Evolutionary conservation across 1,140 invertebrate species (phyloP), one percentile per base, ranked within the genome.

Genomic region (Ceratina calcarata): DNA sequence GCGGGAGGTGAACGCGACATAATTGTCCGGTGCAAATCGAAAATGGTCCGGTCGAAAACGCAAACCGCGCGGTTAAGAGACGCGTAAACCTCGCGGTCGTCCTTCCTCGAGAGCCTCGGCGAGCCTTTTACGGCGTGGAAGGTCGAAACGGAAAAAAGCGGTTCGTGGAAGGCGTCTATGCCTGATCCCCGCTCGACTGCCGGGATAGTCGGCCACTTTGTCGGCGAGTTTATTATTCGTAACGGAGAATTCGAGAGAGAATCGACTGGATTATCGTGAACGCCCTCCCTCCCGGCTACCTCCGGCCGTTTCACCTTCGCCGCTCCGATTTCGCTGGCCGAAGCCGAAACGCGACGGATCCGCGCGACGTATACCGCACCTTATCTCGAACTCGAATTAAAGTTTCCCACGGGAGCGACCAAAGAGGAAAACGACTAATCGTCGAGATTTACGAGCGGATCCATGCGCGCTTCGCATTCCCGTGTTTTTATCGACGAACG

Each of bases 171-270:
- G 78, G 78, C 78, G 78, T 67, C 78, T 79, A 79, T 74, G 62
- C 55, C 27, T 61, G 61, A 74, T 79, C 71, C 78, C 27, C 53
- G 69, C 37, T 22, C 70, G 32, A 51, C 62, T 71, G 77, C 61
- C 60, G 49, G 57, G 55, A 70, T 60, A 69, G 77, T 57, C 78
- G 70, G 78, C 78, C 71, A 74, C 78, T 79, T 79, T 79, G 78
- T 79, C 78, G 78, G 78, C 78, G 24, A 79, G 70, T 79, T 79
- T 79, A 79, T 79, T 79, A 79, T 79, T 79, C 78, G 78, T 79
- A 79, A 79, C 78, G 70, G 78, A 74, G 78, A 74, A 79, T 79
- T 66, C 64, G 78, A 74, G 61, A 74, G 72, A 73, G 71, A 71
- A 74, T 79, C 78, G 78, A 60, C 37, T 74, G 71, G 51, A 74